phyloP scores from a whole-genome alignment of 2,797 vertebrate genomes.

The Sebastes iracundus region DNA sequence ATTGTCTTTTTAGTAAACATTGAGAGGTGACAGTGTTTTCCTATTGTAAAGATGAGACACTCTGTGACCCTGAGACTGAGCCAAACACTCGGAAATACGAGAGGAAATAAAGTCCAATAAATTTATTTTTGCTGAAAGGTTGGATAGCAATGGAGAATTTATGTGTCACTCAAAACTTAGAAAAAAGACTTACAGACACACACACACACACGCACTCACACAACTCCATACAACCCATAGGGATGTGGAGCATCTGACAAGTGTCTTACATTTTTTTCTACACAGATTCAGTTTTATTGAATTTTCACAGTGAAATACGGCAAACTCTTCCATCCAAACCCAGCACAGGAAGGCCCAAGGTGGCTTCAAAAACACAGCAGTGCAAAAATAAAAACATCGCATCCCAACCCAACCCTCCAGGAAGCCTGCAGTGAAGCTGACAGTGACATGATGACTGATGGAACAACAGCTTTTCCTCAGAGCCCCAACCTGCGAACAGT shows the following conservation, averaged over 20 bases:
- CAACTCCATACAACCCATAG: neutral
- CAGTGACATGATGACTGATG: neutral
- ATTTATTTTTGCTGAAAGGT: neutral
- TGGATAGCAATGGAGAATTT: neutral
- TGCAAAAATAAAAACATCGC: neutral
- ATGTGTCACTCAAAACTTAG: neutral
- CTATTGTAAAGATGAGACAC: neutral
- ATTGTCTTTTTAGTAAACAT: conserved; percentile 13
- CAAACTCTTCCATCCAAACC: neutral
- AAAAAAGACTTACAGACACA: neutral
- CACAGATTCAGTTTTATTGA: neutral
- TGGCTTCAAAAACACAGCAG: neutral
- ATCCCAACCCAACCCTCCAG: neutral
- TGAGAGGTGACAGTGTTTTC: conserved; percentile 13
- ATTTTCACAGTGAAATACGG: neutral
- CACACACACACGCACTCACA: neutral
- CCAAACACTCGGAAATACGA: neutral
- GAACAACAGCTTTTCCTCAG: neutral
- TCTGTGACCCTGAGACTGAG: neutral
- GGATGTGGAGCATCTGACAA: neutral
- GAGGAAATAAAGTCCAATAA: neutral
- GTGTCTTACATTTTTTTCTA: neutral
- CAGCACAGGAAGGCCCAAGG: neutral
- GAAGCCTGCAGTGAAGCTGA: neutral
- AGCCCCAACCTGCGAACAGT: neutral